Base-by-base conservation (phyloP, 1,140 invertebrate genomes). In the Brachionus manjavacas region DNA sequence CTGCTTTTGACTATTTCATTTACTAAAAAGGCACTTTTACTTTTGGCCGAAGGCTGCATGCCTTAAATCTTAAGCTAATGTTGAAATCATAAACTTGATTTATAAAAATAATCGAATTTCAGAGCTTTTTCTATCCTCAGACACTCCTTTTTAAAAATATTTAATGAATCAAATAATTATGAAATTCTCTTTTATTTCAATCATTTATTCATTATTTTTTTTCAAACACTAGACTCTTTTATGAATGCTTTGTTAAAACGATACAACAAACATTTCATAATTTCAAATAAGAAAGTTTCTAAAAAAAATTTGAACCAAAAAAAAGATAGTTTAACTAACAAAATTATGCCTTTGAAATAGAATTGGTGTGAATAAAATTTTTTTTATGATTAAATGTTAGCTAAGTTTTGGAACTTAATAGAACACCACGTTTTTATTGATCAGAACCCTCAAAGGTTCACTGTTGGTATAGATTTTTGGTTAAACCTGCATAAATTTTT, bases 1-100 rank as follows among this genome's bases (percentile, higher is more conserved):
- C 68, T 16, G 31, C n/a, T 72, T 72, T 72, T 72, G 35, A 72
- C 68, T 39, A 72, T 39, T 41, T 72, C 68, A 72, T 72, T 72
- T 2, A 72, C 68, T 41, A 72, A 72, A 43, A 72, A 41, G 35
- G 39, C 68, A 23, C 35, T 72, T 72, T 72, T 72, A 16, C 31
- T 72, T 72, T 72, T 72, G n/a, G 68, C 9, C 35, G 28, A 41
- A 41, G 25, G 66, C 31, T 68, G 66, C 66, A 68, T 68, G 52
- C 52, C 52, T 20, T 60, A 20, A 46, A 60, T 60, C 52, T 60
- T 60, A 60, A 60, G 52, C 52, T 60, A 60, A 60, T 60, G 52
- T 60, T 60, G 52, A 60, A 60, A 60, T 60, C 52, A 60, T 60
- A 60, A 60, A 60, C 52, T 23, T 20, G 20, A 8, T 60, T 2